Base-by-base conservation (phyloP, 2,888 invertebrate species). In the Ichneumoninae sp. region DNA sequence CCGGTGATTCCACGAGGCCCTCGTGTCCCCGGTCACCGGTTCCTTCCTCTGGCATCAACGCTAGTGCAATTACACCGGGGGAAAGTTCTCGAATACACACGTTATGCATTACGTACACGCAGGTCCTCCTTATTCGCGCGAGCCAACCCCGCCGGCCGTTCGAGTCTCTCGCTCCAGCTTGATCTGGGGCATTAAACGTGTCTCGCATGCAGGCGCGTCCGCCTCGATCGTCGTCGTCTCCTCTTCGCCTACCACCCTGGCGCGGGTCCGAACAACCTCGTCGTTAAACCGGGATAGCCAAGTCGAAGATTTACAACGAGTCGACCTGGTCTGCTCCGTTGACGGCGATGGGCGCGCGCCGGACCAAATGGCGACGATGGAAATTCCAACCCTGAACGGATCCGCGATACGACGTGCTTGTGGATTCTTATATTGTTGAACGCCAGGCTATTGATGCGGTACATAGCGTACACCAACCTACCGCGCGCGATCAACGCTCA, bases 291-390 rank as follows among this genome's bases (percentile, higher is more conserved):
- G 36, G 66, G 16, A 80, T 71, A 69, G 76, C 66, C 71, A 62
- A 78, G 83, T 72, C 87, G 82, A 86, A 87, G 88, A 87, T 87
- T 88, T 89, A 88, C 89, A 89, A 89, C 89, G 86, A 90, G 87
- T 81, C 44, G 22, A 60, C 50, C 68, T 52, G 52, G 30, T 79
- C 68, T 62, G 44, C 62, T 8, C 6, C 33, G 44, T 72, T 36
- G 47, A 62, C 71, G 47, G 16, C 70, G 77, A 83, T 66, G 83
- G 44, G 70, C 72, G 52, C 30, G 44, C 74, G 52, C 82, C 30
- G 50, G 70, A 82, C 65, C 44, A 79, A 83, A 80, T 60, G 60
- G 10, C 33, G 70, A 81, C 82, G 82, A 72, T 79, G 57, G 65
- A 82, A 82, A 85, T 82, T 85, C 80, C 69, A 62, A 52, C 40